Conservation (phyloP, 2,797 vertebrate species). For the Euphonia xanthogaster region DNA sequence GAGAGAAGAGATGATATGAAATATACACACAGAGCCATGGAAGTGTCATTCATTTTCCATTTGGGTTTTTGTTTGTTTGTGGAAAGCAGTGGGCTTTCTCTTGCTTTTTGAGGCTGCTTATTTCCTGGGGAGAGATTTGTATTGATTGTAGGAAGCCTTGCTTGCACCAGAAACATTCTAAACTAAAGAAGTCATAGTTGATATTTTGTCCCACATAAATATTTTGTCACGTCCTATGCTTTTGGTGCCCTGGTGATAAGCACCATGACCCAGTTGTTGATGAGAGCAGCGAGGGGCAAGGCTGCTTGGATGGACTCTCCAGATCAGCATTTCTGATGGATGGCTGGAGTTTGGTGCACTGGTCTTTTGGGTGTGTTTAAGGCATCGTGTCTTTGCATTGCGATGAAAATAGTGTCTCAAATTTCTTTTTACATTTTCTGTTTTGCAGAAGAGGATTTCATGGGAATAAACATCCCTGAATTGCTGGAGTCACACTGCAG, state of each 20-base stretch:
- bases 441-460: neutral
- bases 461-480: neutral
- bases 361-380: neutral
- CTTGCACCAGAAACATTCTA: neutral
- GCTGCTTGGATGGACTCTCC: neutral
- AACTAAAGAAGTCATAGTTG: neutral
- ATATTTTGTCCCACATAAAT: neutral
- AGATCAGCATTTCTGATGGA: neutral
- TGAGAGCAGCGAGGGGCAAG: neutral
- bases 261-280: accelerated
- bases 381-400: neutral
- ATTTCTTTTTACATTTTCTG: neutral
- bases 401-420: neutral
- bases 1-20: neutral
- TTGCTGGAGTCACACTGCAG: neutral
- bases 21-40: neutral
- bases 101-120: neutral
- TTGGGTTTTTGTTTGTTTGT: neutral
- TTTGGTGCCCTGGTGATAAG: neutral
- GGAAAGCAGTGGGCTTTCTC: neutral
- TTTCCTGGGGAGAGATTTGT: neutral
- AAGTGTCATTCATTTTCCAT: accelerated
- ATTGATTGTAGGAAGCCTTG: neutral
- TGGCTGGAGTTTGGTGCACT: neutral
- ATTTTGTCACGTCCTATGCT: neutral